These are phyloP conservation scores for Acanthosoma haemorrhoidale DNA, from an alignment of 2,888 invertebrate genomes.

Conservation along the genomic window DNA sequence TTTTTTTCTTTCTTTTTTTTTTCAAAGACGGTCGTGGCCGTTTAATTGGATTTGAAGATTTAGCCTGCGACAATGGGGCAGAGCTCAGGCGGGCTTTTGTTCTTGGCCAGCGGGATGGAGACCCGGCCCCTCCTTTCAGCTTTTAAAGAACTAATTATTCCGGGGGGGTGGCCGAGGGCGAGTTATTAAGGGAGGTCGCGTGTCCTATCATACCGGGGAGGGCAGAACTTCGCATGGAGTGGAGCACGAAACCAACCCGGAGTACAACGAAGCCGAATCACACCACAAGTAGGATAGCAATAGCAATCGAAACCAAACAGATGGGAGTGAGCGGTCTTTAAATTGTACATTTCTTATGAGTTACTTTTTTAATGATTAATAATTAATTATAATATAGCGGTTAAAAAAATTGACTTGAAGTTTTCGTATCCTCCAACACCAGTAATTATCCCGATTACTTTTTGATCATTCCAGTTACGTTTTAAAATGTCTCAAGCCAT, in stretches of 20 bases:
- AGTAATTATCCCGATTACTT: too few relatives aligned
- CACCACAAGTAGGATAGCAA: too few relatives aligned
- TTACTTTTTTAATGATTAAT: too few relatives aligned
- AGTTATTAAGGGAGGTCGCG: conserved; percentile 7
- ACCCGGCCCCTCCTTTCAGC: neutral
- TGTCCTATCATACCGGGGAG: neutral
- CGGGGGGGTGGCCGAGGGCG: neutral
- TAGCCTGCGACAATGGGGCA: conserved; percentile 7
- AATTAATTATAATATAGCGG: too few relatives aligned
- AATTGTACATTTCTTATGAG: too few relatives aligned
- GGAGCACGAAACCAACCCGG: neutral
- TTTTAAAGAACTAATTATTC: conserved; percentile 24
- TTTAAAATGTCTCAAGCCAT: too few relatives aligned
- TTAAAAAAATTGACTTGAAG: too few relatives aligned
- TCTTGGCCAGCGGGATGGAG: neutral
- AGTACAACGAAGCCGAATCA: too few relatives aligned
- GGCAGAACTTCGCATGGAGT: neutral
- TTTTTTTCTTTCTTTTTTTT: neutral
- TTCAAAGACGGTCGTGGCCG: neutral
- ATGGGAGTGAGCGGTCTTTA: too few relatives aligned
- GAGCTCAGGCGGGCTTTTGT: neutral
- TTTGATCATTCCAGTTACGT: too few relatives aligned
- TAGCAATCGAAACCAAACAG: too few relatives aligned
- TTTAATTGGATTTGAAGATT: conserved; percentile 27
- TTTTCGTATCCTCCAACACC: too few relatives aligned